A percentile compares a stretch with the other conserved stretches of the same genome.
These are phyloP conservation scores for Leptinotarsa haldemani DNA, from an alignment of 2,888 invertebrate species.

Conservation along the genomic window DNA sequence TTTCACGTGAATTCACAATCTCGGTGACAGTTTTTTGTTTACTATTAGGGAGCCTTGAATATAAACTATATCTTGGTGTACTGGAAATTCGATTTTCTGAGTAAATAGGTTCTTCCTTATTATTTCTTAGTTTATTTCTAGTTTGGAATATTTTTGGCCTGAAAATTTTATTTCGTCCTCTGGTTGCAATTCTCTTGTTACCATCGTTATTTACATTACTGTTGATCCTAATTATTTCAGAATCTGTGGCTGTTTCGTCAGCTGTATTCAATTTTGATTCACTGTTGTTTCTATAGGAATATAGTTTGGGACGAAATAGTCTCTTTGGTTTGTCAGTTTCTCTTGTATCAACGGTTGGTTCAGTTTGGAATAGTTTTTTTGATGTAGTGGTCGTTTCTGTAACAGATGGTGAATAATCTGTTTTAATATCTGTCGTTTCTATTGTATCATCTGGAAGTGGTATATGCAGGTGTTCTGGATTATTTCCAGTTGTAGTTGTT, in stretches of 20 bases:
- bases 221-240: not conserved
- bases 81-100: not conserved
- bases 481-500: not conserved
- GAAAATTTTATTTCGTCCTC: constrained; percentile 19
- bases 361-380: not conserved
- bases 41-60: constrained; percentile 22
- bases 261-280: not conserved
- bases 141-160: constrained; percentile 2
- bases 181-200: not conserved
- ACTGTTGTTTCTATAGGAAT: not conserved
- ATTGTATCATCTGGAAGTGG: not conserved
- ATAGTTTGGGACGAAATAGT: constrained; percentile 1
- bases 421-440: not conserved
- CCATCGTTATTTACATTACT: not conserved
- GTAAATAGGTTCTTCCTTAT: constrained; percentile 1
- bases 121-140: constrained; percentile 10
- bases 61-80: constrained; percentile 22
- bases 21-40: not conserved
- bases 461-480: not conserved
- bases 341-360: not conserved
- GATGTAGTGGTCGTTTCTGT: not conserved
- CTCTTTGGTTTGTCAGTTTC: not conserved
- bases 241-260: not conserved
- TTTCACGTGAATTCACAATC: no score
- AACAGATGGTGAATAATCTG: not conserved